Conservation (phyloP, 1,140 invertebrate species). For the Drosophila elegans region DNA sequence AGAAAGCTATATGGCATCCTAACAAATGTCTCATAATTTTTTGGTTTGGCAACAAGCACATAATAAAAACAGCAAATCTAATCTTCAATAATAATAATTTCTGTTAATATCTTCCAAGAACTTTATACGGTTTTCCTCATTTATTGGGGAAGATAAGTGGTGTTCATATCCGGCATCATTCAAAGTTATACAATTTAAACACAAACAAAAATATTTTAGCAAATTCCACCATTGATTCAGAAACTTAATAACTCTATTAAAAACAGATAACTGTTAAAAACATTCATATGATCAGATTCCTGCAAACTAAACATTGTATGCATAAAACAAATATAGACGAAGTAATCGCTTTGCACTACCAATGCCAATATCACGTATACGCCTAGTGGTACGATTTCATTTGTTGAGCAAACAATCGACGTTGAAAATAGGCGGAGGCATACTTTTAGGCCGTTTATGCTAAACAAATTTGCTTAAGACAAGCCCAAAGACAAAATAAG, state of each 20-base stretch:
- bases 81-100: neutral
- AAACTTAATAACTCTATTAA: neutral
- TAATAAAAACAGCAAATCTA: neutral
- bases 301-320: neutral
- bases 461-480: slow-evolving; percentile 56
- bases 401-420: slow-evolving; percentile 32
- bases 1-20: too few relatives aligned
- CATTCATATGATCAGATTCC: slow-evolving; percentile 1
- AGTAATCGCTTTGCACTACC: neutral
- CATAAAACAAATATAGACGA: slow-evolving; percentile 1
- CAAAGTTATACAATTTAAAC: too few relatives aligned
- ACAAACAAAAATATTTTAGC: too few relatives aligned
- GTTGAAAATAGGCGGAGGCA: slow-evolving; percentile 34
- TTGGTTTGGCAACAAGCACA: too few relatives aligned
- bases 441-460: slow-evolving; percentile 71
- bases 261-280: neutral
- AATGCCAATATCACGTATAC: slow-evolving; percentile 47
- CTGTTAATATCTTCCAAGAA: neutral
- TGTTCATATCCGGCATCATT: neutral
- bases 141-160: neutral
- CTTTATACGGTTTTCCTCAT: neutral
- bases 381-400: neutral
- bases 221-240: too few relatives aligned
- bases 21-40: too few relatives aligned
- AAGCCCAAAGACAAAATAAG: slow-evolving; percentile 21